These are phyloP conservation scores for Noctua pronuba DNA, from an alignment of 2,888 invertebrate genomes.

Conservation along the genomic window DNA sequence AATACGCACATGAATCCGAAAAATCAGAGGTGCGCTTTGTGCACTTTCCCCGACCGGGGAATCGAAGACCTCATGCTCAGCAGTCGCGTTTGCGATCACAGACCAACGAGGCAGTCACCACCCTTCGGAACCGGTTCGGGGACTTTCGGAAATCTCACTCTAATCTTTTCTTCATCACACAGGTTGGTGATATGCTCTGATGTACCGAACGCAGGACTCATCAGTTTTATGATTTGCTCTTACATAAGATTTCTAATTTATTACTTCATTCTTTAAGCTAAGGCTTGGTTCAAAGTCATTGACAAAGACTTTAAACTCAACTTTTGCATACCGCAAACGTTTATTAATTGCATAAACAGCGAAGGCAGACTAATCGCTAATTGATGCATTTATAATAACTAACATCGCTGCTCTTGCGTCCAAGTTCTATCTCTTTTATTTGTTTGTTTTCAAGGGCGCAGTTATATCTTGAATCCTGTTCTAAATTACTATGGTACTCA, in stretches of 20 bases:
- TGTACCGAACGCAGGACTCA: too few species aligned
- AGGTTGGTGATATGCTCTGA: too few species aligned
- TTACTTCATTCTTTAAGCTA: not conserved
- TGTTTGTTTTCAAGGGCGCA: constrained; percentile 15
- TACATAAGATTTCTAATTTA: not conserved
- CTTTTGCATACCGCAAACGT: constrained; percentile 1
- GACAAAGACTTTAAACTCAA: not conserved
- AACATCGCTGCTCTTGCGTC: not conserved
- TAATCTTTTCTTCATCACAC: too few species aligned
- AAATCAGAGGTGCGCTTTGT: too few species aligned
- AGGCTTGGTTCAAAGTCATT: constrained; percentile 11
- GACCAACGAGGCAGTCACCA: too few species aligned
- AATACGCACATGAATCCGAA: too few species aligned
- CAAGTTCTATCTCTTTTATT: constrained; percentile 17
- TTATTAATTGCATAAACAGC: constrained; percentile 27
- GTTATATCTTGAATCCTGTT: constrained; percentile 9
- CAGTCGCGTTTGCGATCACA: too few species aligned
- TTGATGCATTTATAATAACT: constrained; percentile 60
- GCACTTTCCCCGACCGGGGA: too few species aligned
- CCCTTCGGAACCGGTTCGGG: too few species aligned
- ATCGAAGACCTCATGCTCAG: too few species aligned
- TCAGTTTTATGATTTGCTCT: too few species aligned
- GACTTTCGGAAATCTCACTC: too few species aligned
- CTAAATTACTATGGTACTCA: constrained; percentile 5
- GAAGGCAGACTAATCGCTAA: constrained; percentile 52